These are phyloP conservation scores for Anadara kagoshimensis DNA, from an alignment of 1,140 invertebrate genomes.

Conservation along the genomic window DNA sequence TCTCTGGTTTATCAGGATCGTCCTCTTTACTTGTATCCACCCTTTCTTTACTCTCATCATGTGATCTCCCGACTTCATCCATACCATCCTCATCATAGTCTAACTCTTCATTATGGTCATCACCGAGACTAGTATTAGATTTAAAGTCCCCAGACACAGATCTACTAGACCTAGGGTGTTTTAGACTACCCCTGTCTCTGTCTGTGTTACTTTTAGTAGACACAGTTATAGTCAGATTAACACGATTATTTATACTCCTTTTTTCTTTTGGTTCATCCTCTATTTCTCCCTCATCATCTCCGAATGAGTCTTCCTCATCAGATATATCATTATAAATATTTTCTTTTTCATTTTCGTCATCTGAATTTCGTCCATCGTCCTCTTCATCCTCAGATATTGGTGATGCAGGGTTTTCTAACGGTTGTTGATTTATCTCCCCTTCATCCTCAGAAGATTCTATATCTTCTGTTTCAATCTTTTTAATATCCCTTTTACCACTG, in stretches of 20 bases:
- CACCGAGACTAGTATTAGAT: conserved; percentile 73
- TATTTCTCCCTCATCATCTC: conserved; percentile 24
- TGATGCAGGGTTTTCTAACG: conserved; percentile 5
- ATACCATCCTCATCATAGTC: conserved; percentile 67
- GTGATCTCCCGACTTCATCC: conserved; percentile 43
- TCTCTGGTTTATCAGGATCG: conserved; percentile 36
- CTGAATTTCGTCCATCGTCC: neutral
- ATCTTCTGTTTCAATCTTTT: conserved; percentile 24
- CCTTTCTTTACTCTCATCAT: conserved; percentile 41
- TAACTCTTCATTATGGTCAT: conserved; percentile 65
- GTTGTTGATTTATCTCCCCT: conserved; percentile 2
- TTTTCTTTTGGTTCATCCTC: conserved; percentile 7
- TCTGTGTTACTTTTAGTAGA: no score
- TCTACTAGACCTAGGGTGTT: no score
- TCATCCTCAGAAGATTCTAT: conserved; percentile 31
- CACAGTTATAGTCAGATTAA: neutral
- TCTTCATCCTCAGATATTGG: conserved; percentile 21
- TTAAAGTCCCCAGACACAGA: conserved; percentile 19
- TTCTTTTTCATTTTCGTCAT: conserved; percentile 11
- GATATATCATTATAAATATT: conserved; percentile 45
- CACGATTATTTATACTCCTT: neutral
- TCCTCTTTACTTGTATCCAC: conserved; percentile 43
- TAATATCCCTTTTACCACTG: neutral
- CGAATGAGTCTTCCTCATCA: conserved; percentile 48
- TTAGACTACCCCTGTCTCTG: no score